Conservation (phyloP, 2,888 invertebrate species). For the Maniola hyperantus region DNA sequence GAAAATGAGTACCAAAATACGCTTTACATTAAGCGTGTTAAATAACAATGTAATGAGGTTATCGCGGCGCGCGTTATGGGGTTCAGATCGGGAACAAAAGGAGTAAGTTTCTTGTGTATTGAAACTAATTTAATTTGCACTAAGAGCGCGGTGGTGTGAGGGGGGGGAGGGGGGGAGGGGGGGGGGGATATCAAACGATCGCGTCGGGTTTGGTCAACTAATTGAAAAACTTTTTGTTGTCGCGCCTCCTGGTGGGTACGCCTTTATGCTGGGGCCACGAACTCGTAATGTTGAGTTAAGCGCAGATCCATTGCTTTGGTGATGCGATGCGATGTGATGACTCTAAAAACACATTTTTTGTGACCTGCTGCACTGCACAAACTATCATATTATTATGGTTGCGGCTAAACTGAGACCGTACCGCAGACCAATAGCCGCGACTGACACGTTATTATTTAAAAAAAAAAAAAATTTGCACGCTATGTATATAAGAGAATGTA, state of each 20-base stretch:
- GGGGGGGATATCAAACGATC: constrained; percentile 47
- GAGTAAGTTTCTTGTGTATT: constrained; percentile 43
- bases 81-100: constrained; percentile 31
- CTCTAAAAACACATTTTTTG: too few relatives aligned
- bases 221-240: constrained; percentile 73
- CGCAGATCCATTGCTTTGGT: neutral
- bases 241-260: constrained; percentile 43
- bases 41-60: constrained; percentile 19
- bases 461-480: too few relatives aligned
- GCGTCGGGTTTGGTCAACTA: constrained; percentile 59
- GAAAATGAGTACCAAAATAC: constrained; percentile 11
- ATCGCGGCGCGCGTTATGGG: neutral
- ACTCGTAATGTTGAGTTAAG: neutral
- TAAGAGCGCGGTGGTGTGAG: constrained; percentile 47
- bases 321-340: too few relatives aligned
- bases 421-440: too few relatives aligned
- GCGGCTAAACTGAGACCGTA: too few relatives aligned
- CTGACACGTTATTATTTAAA: too few relatives aligned
- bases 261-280: constrained; percentile 40
- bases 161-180: constrained; percentile 47
- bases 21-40: constrained; percentile 19
- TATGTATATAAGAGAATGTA: too few relatives aligned
- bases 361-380: too few relatives aligned
- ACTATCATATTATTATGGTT: too few relatives aligned
- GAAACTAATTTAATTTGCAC: constrained; percentile 73